phyloP scores from a whole-genome alignment of 2,113 vertebrate species.

The Pogonocichla stellata region DNA sequence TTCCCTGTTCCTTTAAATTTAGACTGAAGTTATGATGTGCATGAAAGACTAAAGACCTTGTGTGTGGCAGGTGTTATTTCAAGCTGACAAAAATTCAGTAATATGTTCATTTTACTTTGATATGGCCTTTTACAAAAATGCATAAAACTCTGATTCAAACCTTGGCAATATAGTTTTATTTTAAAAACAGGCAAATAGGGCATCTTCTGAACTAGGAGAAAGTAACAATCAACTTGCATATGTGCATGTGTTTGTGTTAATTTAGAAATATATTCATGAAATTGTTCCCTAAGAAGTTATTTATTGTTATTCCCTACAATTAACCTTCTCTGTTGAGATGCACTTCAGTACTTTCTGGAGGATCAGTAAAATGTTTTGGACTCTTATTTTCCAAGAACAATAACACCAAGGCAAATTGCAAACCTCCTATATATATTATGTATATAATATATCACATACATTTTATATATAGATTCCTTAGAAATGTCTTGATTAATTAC shows the following conservation, averaged over 20 bases:
- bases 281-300: neutral
- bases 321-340: neutral
- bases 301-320: neutral
- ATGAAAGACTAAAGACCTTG: slow-evolving; percentile 79
- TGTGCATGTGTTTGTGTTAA: neutral
- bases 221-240: neutral
- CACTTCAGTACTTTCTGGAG: neutral
- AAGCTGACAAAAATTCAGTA: slow-evolving; percentile 72
- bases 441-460: no score
- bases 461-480: neutral
- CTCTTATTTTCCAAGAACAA: neutral
- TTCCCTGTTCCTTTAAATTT: slow-evolving; percentile 89
- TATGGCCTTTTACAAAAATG: slow-evolving; percentile 42
- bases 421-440: neutral
- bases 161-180: neutral
- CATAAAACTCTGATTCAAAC: neutral
- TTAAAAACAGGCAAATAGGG: neutral
- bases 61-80: slow-evolving; percentile 77
- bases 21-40: slow-evolving; percentile 83
- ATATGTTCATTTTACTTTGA: slow-evolving; percentile 69
- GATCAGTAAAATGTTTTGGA: neutral
- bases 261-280: neutral
- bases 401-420: neutral
- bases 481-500: neutral
- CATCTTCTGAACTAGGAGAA: neutral